Evolutionary conservation across 1,140 invertebrate species (phyloP).

Genomic region (Musca domestica): DNA sequence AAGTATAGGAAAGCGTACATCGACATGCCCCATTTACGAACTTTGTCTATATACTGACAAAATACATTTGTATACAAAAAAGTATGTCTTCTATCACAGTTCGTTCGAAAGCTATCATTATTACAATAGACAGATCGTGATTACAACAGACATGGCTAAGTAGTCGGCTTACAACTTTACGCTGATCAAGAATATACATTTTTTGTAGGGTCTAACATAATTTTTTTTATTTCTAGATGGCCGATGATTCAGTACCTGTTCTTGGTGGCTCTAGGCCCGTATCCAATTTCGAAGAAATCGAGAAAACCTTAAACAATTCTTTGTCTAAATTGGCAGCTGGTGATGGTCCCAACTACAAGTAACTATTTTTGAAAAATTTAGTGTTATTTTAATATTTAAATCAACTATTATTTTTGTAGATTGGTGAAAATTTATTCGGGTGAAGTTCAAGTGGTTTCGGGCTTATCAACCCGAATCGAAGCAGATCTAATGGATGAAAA

Average conservation of each 20-base stretch:
- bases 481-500: constrained; percentile 35
- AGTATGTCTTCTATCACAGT: too few species aligned
- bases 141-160: too few species aligned
- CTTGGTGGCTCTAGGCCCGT: neutral
- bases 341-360: constrained; percentile 34
- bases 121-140: too few species aligned
- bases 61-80: too few species aligned
- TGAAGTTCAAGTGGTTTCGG: constrained; percentile 35
- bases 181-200: too few species aligned
- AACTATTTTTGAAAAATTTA: constrained; percentile 5
- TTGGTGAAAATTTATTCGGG: constrained; percentile 33
- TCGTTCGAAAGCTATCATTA: too few species aligned
- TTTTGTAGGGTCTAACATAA: too few species aligned
- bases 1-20: too few species aligned
- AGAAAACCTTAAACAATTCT: constrained; percentile 26
- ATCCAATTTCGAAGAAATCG: constrained; percentile 24
- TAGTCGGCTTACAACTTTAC: too few species aligned
- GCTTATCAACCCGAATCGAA: constrained; percentile 25
- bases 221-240: neutral
- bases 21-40: too few species aligned
- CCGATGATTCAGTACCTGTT: neutral
- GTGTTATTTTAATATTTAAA: neutral
- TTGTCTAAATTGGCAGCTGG: constrained; percentile 27
- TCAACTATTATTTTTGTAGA: constrained; percentile 24
- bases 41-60: too few species aligned